Percentiles rank a stretch among this genome's conserved stretches.
Conservation (phyloP, 2,888 invertebrate genomes). For the Hoplodrina ambigua region DNA sequence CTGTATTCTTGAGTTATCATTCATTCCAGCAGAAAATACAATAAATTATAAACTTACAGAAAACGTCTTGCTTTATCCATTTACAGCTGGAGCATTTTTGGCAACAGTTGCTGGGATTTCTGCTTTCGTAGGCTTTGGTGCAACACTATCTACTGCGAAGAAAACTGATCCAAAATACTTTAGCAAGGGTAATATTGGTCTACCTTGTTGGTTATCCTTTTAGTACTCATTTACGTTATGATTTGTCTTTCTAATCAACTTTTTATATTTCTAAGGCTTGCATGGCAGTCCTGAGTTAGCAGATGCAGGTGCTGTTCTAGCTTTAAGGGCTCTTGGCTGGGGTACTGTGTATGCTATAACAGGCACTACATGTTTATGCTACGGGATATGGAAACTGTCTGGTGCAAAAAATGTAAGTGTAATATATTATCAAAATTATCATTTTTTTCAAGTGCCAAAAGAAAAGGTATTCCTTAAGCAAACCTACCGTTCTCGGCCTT, state of each 20-base stretch:
- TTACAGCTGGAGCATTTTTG: constrained; percentile 93
- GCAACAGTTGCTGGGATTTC: constrained; percentile 94
- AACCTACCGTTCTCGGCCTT: too few relatives aligned
- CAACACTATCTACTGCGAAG: constrained; percentile 94
- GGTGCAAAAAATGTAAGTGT: constrained; percentile 95
- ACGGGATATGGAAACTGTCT: constrained; percentile 96
- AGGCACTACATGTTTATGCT: constrained; percentile 95
- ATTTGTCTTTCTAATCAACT: background rate
- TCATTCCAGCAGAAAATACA: background rate
- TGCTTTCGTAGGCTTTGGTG: constrained; percentile 95
- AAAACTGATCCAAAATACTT: constrained; percentile 95
- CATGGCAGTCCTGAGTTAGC: constrained; percentile 91
- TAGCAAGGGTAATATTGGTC: constrained; percentile 90
- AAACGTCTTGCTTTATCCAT: background rate
- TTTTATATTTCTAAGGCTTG: constrained; percentile 81
- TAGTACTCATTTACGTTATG: background rate
- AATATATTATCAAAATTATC: background rate
- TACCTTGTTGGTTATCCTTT: background rate
- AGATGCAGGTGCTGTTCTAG: constrained; percentile 95
- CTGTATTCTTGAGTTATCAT: background rate
- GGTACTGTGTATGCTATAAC: constrained; percentile 96
- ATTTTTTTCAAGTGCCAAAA: too few relatives aligned
- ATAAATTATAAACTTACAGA: background rate
- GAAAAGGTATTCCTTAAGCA: too few relatives aligned
- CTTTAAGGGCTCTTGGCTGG: constrained; percentile 96